Evolutionary conservation across 2,888 invertebrate species (phyloP), one percentile per base, ranked within the genome.

Genomic region (Drosophila mimica): DNA sequence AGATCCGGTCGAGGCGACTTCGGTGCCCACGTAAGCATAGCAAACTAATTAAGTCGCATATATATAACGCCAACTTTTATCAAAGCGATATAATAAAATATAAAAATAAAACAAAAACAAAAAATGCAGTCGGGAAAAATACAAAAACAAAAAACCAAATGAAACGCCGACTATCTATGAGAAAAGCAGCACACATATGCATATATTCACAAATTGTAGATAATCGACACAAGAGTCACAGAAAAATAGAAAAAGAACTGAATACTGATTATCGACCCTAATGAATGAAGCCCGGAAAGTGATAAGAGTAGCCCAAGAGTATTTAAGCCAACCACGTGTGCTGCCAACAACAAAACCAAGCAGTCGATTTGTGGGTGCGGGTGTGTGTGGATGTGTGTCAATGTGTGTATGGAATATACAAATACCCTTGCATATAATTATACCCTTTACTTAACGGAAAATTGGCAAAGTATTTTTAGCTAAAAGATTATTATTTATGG

Each of bases 21-120:
- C 13, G 57, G 76, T 76, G 80, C 84, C 88, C 87, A 89, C 88
- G 73, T 87, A 70, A 52, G 60, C 78, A 69, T 38, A 70, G 77
- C 70, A 76, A 86, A 86, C 90, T 87, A 88, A 87, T 87, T 87
- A 87, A 87, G 87, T 83, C 89, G 74, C 89, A 76, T 75, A 88
- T 79, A 87, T 82, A 88, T 78, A 83, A 81, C 70, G 78, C 83
- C 78, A 83, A 70, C 71, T 75, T 76, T 89, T 82, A 87, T 88
- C 87, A 79, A 70, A 74, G 61, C 79, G 75, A 85, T 83, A 88
- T 70, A 80, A 79, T 66, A 68, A 74, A 68, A 70, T 40, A 68
- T 31, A 66, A 49, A 79, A 61, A 49, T 48, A 49, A 56, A 72
- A 76, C 61, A 38, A 70, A 75, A 62, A 48, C 51, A 31, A 56